Conservation (phyloP, 2,888 invertebrate species). For the Agrochola circellaris region DNA sequence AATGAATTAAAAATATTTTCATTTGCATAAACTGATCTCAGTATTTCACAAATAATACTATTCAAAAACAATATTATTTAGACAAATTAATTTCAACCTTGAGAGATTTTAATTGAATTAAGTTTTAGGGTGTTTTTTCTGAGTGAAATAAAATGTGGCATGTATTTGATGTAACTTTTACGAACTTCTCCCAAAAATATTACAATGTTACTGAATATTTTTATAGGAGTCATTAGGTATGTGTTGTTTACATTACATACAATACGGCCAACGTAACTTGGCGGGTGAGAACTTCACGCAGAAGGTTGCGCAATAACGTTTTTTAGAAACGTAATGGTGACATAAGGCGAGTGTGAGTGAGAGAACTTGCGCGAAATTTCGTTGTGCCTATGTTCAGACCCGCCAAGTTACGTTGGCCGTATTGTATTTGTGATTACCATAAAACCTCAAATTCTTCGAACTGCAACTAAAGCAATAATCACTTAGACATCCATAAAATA, state of each 20-base stretch:
- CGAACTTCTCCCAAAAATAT: conserved; percentile 21
- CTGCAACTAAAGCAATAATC: not conserved
- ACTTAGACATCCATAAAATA: not conserved
- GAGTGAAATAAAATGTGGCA: conserved; percentile 12
- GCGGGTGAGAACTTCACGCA: too few relatives aligned
- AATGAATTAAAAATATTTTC: not conserved
- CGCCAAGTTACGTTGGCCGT: too few relatives aligned
- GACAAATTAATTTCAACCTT: conserved; percentile 10
- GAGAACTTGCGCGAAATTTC: too few relatives aligned
- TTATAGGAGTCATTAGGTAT: conserved; percentile 7
- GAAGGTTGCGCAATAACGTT: too few relatives aligned
- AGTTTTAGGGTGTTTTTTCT: not conserved
- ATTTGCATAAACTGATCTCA: conserved; percentile 24
- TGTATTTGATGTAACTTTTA: conserved; percentile 10
- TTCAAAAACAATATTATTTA: not conserved
- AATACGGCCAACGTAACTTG: too few relatives aligned
- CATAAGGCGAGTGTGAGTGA: too few relatives aligned
- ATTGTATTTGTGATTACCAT: conserved; percentile 24
- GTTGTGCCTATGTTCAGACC: too few relatives aligned
- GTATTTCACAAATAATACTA: conserved; percentile 16
- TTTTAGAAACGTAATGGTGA: too few relatives aligned
- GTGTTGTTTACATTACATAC: conserved; percentile 6
- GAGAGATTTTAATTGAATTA: conserved; percentile 3
- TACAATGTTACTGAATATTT: conserved; percentile 23
- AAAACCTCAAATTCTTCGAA: not conserved